A percentile compares a stretch with the other conserved stretches of the same genome.
Evolutionary conservation across 1,140 invertebrate species (phyloP).

Genomic region (Bacillus rossius): DNA sequence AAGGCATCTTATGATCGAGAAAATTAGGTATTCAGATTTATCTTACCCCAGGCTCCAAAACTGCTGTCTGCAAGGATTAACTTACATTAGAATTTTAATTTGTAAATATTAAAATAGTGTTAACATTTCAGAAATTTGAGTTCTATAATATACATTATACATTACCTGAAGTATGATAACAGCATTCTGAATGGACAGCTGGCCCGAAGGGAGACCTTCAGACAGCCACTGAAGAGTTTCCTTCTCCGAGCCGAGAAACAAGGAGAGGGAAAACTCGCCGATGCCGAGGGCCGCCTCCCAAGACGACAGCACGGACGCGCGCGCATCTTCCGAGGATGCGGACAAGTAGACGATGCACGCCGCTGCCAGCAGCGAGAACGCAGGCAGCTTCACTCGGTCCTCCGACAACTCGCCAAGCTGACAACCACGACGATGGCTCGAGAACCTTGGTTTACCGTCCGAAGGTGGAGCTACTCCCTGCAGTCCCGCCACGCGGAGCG

Average conservation of each 20-base stretch:
- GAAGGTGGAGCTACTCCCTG: neutral
- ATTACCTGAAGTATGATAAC: constrained; percentile 69
- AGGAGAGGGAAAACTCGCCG: constrained; percentile 57
- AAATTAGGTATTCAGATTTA: neutral
- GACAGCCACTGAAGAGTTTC: constrained; percentile 82
- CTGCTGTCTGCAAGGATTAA: constrained; percentile 9
- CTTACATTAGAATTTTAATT: neutral
- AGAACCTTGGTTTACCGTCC: too few relatives aligned
- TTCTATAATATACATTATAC: neutral
- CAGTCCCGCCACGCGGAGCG: too few relatives aligned
- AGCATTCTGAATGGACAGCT: constrained; percentile 76
- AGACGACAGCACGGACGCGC: constrained; percentile 49
- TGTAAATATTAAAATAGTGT: neutral
- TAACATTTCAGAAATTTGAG: neutral
- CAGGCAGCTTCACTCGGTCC: constrained; percentile 54
- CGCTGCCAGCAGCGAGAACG: constrained; percentile 60
- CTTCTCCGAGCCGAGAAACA: constrained; percentile 58
- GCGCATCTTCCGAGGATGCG: constrained; percentile 58
- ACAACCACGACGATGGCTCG: neutral
- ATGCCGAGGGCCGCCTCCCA: constrained; percentile 37
- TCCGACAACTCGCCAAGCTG: constrained; percentile 20
- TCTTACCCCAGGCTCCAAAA: constrained; percentile 19
- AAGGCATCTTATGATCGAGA: too few relatives aligned
- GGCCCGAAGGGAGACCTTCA: constrained; percentile 77
- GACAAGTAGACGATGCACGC: constrained; percentile 74